These are phyloP conservation scores for Bradypus variegatus DNA, from an alignment of 2,797 vertebrate species.

Conservation along the genomic window DNA sequence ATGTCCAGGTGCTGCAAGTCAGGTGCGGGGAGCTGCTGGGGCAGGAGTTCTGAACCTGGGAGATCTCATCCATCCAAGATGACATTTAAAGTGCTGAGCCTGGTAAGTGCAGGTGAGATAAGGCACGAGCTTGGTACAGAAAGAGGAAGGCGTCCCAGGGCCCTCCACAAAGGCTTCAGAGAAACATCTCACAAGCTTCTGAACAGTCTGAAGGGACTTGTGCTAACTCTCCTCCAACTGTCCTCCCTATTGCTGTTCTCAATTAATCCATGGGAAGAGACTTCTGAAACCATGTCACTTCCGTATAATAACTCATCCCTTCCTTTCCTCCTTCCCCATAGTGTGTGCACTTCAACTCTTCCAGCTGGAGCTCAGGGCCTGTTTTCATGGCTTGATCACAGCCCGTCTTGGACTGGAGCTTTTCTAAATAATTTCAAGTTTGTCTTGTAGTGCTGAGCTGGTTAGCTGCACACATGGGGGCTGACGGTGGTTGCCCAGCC, in stretches of 20 bases:
- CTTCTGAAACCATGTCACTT: background rate
- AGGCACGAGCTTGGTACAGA: background rate
- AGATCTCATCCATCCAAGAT: too few species aligned
- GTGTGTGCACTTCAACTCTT: rapidly evolving
- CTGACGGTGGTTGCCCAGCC: background rate
- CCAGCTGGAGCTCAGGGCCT: background rate
- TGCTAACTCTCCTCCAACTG: background rate
- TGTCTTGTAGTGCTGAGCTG: background rate
- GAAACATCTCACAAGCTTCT: background rate
- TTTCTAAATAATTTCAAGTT: background rate
- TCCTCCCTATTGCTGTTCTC: background rate
- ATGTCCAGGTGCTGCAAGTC: rapidly evolving
- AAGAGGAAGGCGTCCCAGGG: background rate
- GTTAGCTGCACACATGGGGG: background rate
- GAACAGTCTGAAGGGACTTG: background rate
- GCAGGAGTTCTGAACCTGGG: background rate
- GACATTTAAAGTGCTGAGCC: background rate
- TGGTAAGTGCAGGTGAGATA: background rate
- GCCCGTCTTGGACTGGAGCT: background rate
- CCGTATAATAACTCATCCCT: background rate
- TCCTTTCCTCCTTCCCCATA: background rate
- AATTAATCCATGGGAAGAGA: background rate
- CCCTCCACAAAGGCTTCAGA: background rate
- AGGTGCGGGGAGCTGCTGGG: background rate
- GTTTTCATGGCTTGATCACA: background rate